These are phyloP conservation scores for Cinclus mexicanus DNA, from an alignment of 2,113 vertebrate species.

Conservation along the genomic window DNA sequence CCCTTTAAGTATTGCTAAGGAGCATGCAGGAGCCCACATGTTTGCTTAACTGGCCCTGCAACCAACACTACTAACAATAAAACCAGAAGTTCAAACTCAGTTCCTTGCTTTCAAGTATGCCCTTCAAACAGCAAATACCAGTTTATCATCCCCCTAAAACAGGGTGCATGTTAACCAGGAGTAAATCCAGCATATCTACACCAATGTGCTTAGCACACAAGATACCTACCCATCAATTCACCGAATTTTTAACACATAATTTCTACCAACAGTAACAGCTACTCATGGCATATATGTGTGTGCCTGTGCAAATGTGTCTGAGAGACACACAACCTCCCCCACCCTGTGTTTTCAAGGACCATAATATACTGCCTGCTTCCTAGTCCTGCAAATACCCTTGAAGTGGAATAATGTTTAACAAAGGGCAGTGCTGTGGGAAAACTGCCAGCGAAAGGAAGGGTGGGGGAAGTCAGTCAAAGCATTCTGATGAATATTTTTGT, in stretches of 20 bases:
- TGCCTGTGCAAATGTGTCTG: not conserved
- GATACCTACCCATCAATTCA: not conserved
- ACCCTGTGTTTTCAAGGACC: slow-evolving; percentile 25
- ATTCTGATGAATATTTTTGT: slow-evolving; percentile 60
- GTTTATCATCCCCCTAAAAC: slow-evolving; percentile 37
- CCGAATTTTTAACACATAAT: not conserved
- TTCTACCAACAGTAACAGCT: not conserved
- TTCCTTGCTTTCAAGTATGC: slow-evolving; percentile 60
- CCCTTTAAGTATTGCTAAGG: slow-evolving; percentile 46
- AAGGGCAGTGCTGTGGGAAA: slow-evolving; percentile 33
- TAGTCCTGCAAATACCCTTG: slow-evolving; percentile 64
- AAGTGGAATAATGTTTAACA: slow-evolving; percentile 71
- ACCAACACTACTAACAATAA: slow-evolving; percentile 58
- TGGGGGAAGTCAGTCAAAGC: slow-evolving; percentile 43
- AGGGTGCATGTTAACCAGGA: slow-evolving; percentile 8
- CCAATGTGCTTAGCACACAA: not conserved
- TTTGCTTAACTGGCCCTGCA: slow-evolving; percentile 65
- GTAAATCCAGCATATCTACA: not conserved
- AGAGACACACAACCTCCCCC: not conserved
- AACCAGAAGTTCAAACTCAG: slow-evolving; percentile 69
- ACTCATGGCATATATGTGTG: not conserved
- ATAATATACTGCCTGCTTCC: slow-evolving; percentile 51
- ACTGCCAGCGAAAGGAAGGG: slow-evolving; percentile 40
- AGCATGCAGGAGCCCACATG: slow-evolving; percentile 51
- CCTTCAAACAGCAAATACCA: slow-evolving; percentile 65